phyloP scores from a whole-genome alignment of 2,888 invertebrate species.

The Tipula helvola region DNA sequence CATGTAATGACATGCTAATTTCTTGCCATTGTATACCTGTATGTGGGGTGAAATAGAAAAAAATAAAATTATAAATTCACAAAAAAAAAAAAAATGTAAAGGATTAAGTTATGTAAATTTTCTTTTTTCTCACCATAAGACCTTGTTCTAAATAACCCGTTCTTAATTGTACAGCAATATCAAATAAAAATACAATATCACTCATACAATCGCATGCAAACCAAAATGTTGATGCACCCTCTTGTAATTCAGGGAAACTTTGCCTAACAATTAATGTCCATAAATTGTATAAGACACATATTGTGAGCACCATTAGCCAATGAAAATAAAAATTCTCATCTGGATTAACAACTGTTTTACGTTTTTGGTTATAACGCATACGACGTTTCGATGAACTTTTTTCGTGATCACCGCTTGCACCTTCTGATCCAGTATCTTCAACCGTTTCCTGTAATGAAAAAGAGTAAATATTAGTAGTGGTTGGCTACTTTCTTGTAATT shows the following conservation, averaged over 20 bases:
- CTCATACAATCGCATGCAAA: conserved; percentile 69
- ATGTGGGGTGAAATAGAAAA: background rate
- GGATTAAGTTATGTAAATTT: background rate
- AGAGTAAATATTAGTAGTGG: no score
- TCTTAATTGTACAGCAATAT: conserved; percentile 81
- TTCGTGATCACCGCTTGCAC: conserved; percentile 46
- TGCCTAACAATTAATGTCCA: conserved; percentile 93
- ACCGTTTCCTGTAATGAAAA: conserved; percentile 38
- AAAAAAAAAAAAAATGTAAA: conserved; percentile 8
- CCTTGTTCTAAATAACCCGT: conserved; percentile 94
- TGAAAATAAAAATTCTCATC: conserved; percentile 94
- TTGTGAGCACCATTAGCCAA: conserved; percentile 81
- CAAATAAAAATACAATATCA: conserved; percentile 76
- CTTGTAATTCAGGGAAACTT: conserved; percentile 84
- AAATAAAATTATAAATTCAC: background rate
- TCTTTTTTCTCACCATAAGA: conserved; percentile 50
- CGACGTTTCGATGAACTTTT: conserved; percentile 45
- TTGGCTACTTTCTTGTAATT: no score
- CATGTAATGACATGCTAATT: conserved; percentile 80
- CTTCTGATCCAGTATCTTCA: conserved; percentile 59
- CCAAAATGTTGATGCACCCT: conserved; percentile 63
- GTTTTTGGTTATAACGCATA: conserved; percentile 55
- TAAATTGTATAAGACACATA: conserved; percentile 85
- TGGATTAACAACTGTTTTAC: conserved; percentile 79
- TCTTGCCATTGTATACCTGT: conserved; percentile 76